Evolutionary conservation across 2,888 invertebrate genomes (phyloP).

Genomic region (Plagiodera versicolora): DNA sequence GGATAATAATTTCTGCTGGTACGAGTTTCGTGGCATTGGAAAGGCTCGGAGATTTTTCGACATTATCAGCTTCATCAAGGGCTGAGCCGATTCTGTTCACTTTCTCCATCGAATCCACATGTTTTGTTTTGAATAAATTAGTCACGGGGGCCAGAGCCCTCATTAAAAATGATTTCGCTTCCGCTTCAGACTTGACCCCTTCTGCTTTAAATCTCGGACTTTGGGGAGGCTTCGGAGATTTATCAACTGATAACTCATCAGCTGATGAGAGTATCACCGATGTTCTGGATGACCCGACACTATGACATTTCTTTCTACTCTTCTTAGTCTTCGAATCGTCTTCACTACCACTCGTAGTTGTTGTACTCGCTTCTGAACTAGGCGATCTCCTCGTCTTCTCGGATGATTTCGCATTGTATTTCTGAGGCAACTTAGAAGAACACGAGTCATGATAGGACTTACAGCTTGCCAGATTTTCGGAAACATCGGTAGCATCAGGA

Average conservation of each 20-base stretch:
- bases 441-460: slow-evolving; percentile 44
- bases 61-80: slow-evolving; percentile 31
- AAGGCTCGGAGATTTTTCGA: not conserved
- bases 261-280: slow-evolving; percentile 57
- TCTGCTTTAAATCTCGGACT: slow-evolving; percentile 53
- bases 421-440: slow-evolving; percentile 47
- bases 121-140: slow-evolving; percentile 65
- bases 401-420: slow-evolving; percentile 32
- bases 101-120: slow-evolving; percentile 56
- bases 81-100: slow-evolving; percentile 52
- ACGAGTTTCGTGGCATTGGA: not conserved
- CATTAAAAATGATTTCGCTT: slow-evolving; percentile 73
- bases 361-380: slow-evolving; percentile 50
- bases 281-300: slow-evolving; percentile 57
- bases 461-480: slow-evolving; percentile 49
- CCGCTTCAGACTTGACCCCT: slow-evolving; percentile 58
- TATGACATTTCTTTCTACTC: slow-evolving; percentile 39
- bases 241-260: slow-evolving; percentile 59
- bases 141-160: slow-evolving; percentile 75
- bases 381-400: slow-evolving; percentile 52
- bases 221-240: slow-evolving; percentile 58
- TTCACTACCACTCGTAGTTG: slow-evolving; percentile 49
- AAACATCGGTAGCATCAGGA: slow-evolving; percentile 54
- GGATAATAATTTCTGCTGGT: not conserved
- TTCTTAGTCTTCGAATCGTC: slow-evolving; percentile 46